phyloP scores from a whole-genome alignment of 2,113 vertebrate genomes.

The Pelvicachromis taeniatus region DNA sequence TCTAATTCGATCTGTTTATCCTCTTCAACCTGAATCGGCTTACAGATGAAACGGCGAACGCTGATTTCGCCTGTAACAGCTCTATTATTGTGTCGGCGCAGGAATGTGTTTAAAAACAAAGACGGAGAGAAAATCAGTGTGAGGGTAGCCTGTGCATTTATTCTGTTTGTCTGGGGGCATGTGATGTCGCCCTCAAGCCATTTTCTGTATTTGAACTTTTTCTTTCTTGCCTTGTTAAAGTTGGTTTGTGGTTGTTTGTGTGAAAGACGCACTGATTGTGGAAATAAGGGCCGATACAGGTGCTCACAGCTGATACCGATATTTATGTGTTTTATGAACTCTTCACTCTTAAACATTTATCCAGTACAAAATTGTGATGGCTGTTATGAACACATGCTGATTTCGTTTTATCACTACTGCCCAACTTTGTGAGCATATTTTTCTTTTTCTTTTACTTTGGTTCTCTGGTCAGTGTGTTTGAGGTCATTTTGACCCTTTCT shows the following conservation, averaged over 20 bases:
- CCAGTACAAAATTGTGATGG: neutral
- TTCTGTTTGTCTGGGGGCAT: neutral
- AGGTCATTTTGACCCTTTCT: neutral
- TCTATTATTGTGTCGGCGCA: neutral
- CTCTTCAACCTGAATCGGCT: neutral
- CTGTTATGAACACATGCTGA: neutral
- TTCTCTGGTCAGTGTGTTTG: neutral
- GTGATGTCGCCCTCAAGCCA: neutral
- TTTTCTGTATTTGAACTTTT: neutral
- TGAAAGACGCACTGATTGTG: neutral
- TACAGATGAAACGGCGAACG: neutral
- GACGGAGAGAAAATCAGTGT: neutral
- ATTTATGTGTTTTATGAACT: neutral
- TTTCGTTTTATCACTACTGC: fast-evolving
- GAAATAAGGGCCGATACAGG: neutral
- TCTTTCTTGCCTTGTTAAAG: neutral
- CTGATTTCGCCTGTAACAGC: neutral
- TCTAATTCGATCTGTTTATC: neutral
- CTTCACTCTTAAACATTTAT: neutral
- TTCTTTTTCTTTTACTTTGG: neutral
- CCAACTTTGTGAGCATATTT: neutral
- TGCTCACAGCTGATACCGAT: neutral
- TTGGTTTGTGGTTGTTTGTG: neutral
- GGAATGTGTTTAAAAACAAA: neutral
- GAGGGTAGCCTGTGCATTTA: neutral